Base-by-base conservation (phyloP, 1,140 invertebrate genomes). In the Caenorhabditis brenneri region DNA sequence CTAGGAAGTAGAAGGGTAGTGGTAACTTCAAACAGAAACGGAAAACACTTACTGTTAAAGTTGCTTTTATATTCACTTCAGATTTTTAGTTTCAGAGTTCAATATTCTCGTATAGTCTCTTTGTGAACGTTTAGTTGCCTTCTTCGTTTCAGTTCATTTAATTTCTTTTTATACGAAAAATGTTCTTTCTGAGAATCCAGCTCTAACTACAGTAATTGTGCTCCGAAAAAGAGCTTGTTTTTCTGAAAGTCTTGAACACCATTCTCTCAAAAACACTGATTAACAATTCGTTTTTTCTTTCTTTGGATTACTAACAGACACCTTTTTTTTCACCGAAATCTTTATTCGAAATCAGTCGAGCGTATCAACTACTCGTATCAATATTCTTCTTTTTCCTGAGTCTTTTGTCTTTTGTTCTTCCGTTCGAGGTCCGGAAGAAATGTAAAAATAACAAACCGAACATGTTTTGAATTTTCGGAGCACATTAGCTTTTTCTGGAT, bases 381-480 rank as follows among this genome's bases (percentile, higher is more conserved):
- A 36, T 65, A 24, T 33, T 81, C n/a, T 6, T 7, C 7, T 69
- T 36, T 69, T 42, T 65, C 15, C 33, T 46, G 33, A 74, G n/a
- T 29, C 65, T 22, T 74, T 74, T 74, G 65, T 74, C 42, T 74
- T 74, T 46, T 42, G 12, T 22, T 15, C n/a, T 29, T 29, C 9
- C 6, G 58, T 16, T 36, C 15, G 29, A 33, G 58, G 19, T 36
- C 31, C 31, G 22, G n/a, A 55, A 55, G 9, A 33, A 10, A 5
- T 53, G 33, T 81, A 33, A 81, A 81, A 81, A 81, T 12, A 60
- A 81, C 19, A n/a, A 19, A 15, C 31, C 2, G 27, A 81, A 80
- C 79, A 27, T 80, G 36, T 46, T 51, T 51, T 12, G 22, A 58
- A 58, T 51, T 9, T 81, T 81, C 27, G 15, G n/a, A 0, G 39